phyloP scores from a whole-genome alignment of 2,888 invertebrate species.

The Rotaria macrura region DNA sequence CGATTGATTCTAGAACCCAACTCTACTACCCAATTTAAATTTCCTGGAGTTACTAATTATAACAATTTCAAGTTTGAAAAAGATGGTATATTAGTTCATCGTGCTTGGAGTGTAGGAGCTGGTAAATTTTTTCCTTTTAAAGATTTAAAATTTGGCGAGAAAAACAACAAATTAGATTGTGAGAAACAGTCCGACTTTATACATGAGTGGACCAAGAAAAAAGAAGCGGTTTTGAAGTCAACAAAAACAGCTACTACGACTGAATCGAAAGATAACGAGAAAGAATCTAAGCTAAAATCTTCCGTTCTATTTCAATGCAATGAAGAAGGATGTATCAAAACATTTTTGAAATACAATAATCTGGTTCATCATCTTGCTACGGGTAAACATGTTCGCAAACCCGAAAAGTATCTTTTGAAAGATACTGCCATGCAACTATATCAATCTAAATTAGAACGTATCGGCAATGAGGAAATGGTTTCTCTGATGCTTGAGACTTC shows the following conservation, averaged over 20 bases:
- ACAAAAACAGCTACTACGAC: too few relatives aligned
- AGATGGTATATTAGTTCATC: too few relatives aligned
- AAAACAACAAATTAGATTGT: too few relatives aligned
- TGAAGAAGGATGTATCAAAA: neutral
- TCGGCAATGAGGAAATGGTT: neutral
- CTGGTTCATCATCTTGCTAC: neutral
- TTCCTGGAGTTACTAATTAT: neutral
- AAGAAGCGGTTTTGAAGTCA: too few relatives aligned
- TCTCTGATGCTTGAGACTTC: neutral
- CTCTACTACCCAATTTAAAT: neutral
- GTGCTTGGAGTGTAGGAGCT: too few relatives aligned
- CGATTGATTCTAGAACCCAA: neutral
- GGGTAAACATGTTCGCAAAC: neutral
- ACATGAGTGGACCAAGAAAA: too few relatives aligned
- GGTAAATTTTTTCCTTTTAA: too few relatives aligned
- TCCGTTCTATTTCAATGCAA: neutral
- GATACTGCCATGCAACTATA: neutral
- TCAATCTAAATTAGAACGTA: neutral
- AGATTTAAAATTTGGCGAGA: too few relatives aligned
- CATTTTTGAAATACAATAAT: neutral
- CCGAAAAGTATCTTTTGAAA: neutral
- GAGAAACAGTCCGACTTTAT: too few relatives aligned
- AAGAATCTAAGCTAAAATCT: too few relatives aligned
- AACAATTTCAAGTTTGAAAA: neutral
- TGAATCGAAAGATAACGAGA: too few relatives aligned